Conservation (phyloP, 1,140 invertebrate species). For the Neomicropteryx cornuta region DNA sequence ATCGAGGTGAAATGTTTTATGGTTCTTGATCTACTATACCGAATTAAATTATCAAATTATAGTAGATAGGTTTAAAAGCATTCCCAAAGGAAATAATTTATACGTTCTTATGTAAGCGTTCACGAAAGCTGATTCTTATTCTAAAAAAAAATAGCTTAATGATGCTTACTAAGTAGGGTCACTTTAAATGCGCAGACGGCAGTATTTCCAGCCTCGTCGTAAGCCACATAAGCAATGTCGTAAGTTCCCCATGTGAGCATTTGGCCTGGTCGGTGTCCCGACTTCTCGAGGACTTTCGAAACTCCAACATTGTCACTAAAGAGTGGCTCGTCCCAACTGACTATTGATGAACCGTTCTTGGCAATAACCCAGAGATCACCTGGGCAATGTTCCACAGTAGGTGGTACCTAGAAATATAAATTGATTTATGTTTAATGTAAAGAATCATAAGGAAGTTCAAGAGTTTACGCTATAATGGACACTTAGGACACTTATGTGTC, state of each 20-base stretch:
- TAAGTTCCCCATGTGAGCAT: slow-evolving; percentile 88
- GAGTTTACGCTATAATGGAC: no score
- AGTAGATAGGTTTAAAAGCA: no score
- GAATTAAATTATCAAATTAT: no score
- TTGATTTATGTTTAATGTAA: no score
- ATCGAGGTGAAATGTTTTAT: no score
- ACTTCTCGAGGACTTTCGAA: slow-evolving; percentile 69
- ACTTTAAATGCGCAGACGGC: slow-evolving; percentile 91
- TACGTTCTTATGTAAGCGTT: no score
- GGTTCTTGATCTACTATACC: no score
- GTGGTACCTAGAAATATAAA: slow-evolving; percentile 49
- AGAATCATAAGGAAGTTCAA: no score
- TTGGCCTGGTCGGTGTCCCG: slow-evolving; percentile 80
- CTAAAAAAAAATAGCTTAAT: slow-evolving; percentile 3
- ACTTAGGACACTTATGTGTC: no score
- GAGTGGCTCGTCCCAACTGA: slow-evolving; percentile 88
- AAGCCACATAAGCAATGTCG: slow-evolving; percentile 87
- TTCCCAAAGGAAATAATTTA: no score
- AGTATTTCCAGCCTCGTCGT: slow-evolving; percentile 81
- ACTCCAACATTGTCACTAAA: slow-evolving; percentile 84
- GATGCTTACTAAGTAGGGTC: slow-evolving; percentile 71
- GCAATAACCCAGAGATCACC: slow-evolving; percentile 90
- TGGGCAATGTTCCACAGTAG: slow-evolving; percentile 80
- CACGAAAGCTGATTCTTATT: no score
- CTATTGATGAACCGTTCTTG: slow-evolving; percentile 80